Conservation (phyloP, 2,797 vertebrate genomes). For the Sebastes minor region DNA sequence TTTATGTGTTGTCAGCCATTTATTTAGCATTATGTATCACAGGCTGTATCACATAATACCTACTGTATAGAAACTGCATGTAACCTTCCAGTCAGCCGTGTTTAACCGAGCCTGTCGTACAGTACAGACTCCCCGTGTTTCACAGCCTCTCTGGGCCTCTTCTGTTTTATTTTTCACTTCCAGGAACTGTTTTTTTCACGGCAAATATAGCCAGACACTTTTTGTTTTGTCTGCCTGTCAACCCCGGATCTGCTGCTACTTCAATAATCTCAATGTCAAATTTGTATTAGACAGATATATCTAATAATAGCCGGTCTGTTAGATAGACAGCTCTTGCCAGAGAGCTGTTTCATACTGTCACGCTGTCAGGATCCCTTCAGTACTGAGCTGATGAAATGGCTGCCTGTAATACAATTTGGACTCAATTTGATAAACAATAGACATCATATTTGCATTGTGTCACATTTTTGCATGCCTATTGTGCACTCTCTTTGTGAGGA, state of each 20-base stretch:
- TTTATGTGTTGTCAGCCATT: not conserved
- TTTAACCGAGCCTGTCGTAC: slow-evolving; percentile 6
- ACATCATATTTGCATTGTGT: slow-evolving; percentile 15
- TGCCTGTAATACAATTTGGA: slow-evolving; percentile 40
- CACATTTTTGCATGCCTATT: slow-evolving; percentile 31
- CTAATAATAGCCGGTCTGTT: slow-evolving; percentile 72
- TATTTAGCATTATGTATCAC: not conserved
- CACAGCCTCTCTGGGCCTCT: slow-evolving; percentile 40
- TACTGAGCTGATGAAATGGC: slow-evolving; percentile 46
- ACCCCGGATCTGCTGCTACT: slow-evolving; percentile 60
- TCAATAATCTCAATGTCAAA: slow-evolving; percentile 70
- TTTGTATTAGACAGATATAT: slow-evolving; percentile 67
- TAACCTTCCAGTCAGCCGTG: slow-evolving; percentile 12
- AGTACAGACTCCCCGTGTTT: slow-evolving; percentile 19
- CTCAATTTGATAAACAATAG: slow-evolving; percentile 44
- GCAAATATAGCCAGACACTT: slow-evolving; percentile 58
- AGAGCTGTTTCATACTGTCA: slow-evolving; percentile 51
- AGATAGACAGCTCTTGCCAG: slow-evolving; percentile 40
- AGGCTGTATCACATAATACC: slow-evolving; percentile 5
- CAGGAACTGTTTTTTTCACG: slow-evolving; percentile 41
- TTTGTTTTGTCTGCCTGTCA: slow-evolving; percentile 65
- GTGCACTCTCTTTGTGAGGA: slow-evolving; percentile 4
- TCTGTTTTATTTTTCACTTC: slow-evolving; percentile 42
- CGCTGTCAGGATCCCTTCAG: slow-evolving; percentile 56
- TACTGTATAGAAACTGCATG: not conserved